Percentiles rank a stretch among this genome's conserved stretches.
Conservation (phyloP, 1,140 invertebrate species). For the Belonocnema kinseyi region DNA sequence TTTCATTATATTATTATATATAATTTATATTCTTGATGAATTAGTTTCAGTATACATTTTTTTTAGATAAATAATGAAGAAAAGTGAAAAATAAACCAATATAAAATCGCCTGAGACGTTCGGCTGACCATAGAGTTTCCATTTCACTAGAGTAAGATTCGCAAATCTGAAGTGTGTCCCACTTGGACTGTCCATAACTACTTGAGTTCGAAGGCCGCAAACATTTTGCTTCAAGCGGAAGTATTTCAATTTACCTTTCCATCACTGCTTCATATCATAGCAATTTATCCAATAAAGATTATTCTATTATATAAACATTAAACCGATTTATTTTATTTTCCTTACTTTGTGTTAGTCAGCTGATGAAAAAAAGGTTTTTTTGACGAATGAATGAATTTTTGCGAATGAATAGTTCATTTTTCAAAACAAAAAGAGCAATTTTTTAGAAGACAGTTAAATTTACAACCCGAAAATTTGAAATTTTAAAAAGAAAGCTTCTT, state of each 20-base stretch:
- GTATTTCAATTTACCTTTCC: slow-evolving; percentile 21
- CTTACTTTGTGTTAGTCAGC: neutral
- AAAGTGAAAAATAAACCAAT: no score
- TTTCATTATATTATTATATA: no score
- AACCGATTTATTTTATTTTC: slow-evolving; percentile 19
- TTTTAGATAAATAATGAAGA: no score
- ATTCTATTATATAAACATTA: slow-evolving; percentile 54
- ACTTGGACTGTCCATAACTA: neutral
- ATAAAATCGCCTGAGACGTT: neutral
- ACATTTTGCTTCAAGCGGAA: slow-evolving; percentile 6
- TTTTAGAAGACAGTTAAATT: no score
- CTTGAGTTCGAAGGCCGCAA: slow-evolving; percentile 13
- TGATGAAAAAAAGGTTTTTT: no score
- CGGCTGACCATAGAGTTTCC: neutral
- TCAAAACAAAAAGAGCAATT: neutral
- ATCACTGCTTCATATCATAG: neutral
- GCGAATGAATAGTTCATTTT: no score
- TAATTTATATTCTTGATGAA: no score
- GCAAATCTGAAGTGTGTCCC: neutral
- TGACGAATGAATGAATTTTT: no score
- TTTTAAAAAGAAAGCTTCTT: no score
- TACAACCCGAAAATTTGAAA: no score
- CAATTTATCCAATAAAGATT: neutral
- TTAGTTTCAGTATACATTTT: no score
- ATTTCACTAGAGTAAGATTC: neutral